Percentiles rank a stretch among this genome's conserved stretches.
phyloP scores from a whole-genome alignment of 1,140 invertebrate species.

The Drosophila setifemur region DNA sequence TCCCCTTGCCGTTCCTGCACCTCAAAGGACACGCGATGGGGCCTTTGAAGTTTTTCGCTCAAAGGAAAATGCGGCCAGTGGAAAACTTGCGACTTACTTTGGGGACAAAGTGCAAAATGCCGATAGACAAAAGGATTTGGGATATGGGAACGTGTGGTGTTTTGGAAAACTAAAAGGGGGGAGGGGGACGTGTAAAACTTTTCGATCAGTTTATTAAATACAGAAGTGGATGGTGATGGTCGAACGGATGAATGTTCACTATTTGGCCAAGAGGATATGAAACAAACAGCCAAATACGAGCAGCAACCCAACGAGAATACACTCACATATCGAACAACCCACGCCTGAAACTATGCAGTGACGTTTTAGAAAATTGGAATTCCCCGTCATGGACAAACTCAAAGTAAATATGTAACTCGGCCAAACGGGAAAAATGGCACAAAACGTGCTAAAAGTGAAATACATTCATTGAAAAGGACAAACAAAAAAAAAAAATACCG shows the following conservation, averaged over 20 bases:
- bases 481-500: conserved; percentile 8
- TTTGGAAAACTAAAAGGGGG: conserved; percentile 4
- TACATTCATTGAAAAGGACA: conserved; percentile 38
- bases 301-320: neutral
- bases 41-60: conserved; percentile 31
- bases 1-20: too few relatives aligned
- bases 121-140: neutral
- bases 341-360: conserved; percentile 68
- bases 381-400: conserved; percentile 41
- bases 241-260: conserved; percentile 26
- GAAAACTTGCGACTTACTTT: conserved; percentile 38
- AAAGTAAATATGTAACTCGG: conserved; percentile 69
- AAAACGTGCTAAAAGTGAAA: conserved; percentile 57
- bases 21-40: conserved; percentile 21
- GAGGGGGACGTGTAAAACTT: neutral
- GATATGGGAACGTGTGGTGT: neutral
- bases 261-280: neutral
- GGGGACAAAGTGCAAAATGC: conserved; percentile 21
- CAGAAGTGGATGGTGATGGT: neutral
- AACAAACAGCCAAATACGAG: neutral
- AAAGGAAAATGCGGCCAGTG: neutral
- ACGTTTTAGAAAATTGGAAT: conserved; percentile 77
- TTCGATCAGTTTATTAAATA: conserved; percentile 36
- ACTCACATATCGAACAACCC: conserved; percentile 9
- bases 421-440: conserved; percentile 64